Evolutionary conservation across 2,113 vertebrate genomes (phyloP).

Genomic region (Oncorhynchus clarkii): DNA sequence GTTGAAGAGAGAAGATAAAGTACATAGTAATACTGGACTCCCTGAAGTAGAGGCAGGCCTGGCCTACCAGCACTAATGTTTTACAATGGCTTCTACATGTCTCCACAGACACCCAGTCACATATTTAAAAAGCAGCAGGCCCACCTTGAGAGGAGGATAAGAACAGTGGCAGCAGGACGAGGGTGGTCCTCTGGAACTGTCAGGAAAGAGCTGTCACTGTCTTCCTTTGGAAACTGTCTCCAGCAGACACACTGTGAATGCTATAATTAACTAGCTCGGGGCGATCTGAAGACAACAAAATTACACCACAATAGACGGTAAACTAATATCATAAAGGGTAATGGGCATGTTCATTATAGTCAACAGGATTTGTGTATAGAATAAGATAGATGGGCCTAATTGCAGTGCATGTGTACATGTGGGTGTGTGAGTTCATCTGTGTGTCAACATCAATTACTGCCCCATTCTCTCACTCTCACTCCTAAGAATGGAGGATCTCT

Average conservation of each 20-base stretch:
- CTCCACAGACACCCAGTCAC: slow-evolving; percentile 13
- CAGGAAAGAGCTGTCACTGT: slow-evolving; percentile 34
- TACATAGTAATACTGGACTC: slow-evolving; percentile 65
- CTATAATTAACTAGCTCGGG: slow-evolving; percentile 55
- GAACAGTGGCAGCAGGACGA: slow-evolving; percentile 23
- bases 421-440: not conserved
- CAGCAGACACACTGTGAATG: slow-evolving; percentile 44
- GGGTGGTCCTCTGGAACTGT: slow-evolving; percentile 60
- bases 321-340: slow-evolving; percentile 41
- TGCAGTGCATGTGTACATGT: slow-evolving; percentile 40
- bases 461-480: not conserved
- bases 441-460: slow-evolving; percentile 9
- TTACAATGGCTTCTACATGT: slow-evolving; percentile 58
- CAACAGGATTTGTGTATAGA: not conserved
- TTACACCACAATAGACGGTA: slow-evolving; percentile 44
- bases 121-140: slow-evolving; percentile 48
- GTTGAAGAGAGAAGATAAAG: slow-evolving; percentile 47
- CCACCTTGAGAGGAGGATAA: slow-evolving; percentile 26
- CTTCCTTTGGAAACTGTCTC: slow-evolving; percentile 65
- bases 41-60: slow-evolving; percentile 36
- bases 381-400: not conserved
- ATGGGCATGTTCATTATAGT: slow-evolving; percentile 22
- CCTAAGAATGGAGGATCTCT: not conserved
- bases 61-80: slow-evolving; percentile 57
- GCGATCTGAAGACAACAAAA: slow-evolving; percentile 59